These are phyloP conservation scores for Centropyge bicolor DNA, from an alignment of 2,797 vertebrate genomes.

Conservation along the genomic window DNA sequence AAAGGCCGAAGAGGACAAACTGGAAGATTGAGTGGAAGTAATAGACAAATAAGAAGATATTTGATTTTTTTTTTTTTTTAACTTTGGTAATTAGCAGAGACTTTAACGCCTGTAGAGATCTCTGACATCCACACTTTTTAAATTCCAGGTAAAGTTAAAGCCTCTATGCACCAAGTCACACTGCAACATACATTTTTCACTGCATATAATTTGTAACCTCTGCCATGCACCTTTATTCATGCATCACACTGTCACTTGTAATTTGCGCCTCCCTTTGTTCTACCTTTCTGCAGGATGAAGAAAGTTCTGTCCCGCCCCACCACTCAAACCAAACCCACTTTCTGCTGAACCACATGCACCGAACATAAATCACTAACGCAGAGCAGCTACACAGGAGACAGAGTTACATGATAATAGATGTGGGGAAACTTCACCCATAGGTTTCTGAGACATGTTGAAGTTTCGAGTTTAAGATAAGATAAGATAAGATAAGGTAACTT, in stretches of 20 bases:
- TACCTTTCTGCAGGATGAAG: neutral
- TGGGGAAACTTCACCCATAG: neutral
- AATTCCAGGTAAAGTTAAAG: slow-evolving; percentile 17
- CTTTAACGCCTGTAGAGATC: slow-evolving; percentile 24
- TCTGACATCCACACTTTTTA: slow-evolving; percentile 36
- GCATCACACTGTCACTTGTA: neutral
- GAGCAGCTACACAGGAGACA: neutral
- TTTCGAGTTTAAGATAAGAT: neutral
- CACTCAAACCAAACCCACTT: neutral
- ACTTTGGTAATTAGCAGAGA: slow-evolving; percentile 37
- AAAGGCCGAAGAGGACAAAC: slow-evolving; percentile 33
- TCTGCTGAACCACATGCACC: neutral
- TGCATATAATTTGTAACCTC: neutral
- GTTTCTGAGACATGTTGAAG: neutral
- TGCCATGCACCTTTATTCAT: neutral
- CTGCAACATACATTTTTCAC: neutral
- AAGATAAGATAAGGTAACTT: no score
- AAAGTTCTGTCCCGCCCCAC: neutral
- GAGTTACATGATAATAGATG: neutral
- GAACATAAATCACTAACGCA: neutral
- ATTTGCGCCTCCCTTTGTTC: neutral
- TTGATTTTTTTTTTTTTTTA: neutral
- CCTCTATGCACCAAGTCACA: neutral
- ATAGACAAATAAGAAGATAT: slow-evolving; percentile 24
- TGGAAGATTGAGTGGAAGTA: neutral